A percentile compares a stretch with the other conserved stretches of the same genome.
Evolutionary conservation across 2,888 invertebrate species (phyloP).

Genomic region (Lathronympha strigana): DNA sequence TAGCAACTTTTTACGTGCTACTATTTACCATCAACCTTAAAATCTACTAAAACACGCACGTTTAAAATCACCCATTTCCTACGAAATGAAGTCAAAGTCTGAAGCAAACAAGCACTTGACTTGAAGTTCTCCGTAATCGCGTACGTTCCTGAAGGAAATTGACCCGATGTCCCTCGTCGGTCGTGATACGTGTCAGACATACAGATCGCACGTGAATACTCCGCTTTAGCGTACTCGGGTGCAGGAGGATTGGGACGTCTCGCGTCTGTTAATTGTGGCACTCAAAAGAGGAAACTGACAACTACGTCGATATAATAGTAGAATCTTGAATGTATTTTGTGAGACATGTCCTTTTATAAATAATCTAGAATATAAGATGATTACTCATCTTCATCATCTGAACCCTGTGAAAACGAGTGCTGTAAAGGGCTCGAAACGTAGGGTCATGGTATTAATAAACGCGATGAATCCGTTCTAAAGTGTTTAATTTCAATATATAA

Average conservation of each 20-base stretch:
- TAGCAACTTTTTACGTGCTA: too few relatives aligned
- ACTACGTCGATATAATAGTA: too few relatives aligned
- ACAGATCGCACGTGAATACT: constrained; percentile 52
- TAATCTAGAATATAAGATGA: too few relatives aligned
- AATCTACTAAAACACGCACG: not conserved
- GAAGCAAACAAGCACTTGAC: constrained; percentile 16
- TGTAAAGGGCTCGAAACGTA: too few relatives aligned
- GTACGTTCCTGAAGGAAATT: constrained; percentile 63
- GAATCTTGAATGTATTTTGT: too few relatives aligned
- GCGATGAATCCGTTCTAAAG: too few relatives aligned
- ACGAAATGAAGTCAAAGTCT: constrained; percentile 13
- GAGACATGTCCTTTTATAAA: too few relatives aligned
- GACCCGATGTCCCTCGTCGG: constrained; percentile 56
- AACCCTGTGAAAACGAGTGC: too few relatives aligned
- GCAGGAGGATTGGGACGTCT: constrained; percentile 14
- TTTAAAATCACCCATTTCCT: constrained; percentile 23
- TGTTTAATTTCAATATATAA: too few relatives aligned
- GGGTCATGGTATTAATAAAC: too few relatives aligned
- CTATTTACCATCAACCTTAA: not conserved
- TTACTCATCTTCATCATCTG: too few relatives aligned
- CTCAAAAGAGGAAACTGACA: too few relatives aligned
- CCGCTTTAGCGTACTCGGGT: constrained; percentile 20
- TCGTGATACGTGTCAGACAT: constrained; percentile 60
- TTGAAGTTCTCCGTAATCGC: constrained; percentile 53
- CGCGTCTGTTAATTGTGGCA: not conserved